These are phyloP conservation scores for Pseudobourletiella spinata DNA, from an alignment of 1,140 invertebrate genomes.

Conservation along the genomic window DNA sequence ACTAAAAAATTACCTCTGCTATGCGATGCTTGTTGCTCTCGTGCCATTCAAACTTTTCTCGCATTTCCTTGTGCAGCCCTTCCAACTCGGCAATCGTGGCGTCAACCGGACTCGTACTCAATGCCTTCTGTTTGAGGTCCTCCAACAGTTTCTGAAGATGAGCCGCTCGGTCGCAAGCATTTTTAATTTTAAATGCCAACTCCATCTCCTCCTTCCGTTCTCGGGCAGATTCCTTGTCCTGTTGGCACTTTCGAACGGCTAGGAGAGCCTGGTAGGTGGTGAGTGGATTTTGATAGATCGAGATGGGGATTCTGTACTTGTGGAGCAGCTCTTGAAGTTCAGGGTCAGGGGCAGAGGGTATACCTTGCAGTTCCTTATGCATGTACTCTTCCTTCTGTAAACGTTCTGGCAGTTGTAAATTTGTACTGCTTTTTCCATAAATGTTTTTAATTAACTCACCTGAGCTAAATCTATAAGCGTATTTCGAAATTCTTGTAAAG, in stretches of 20 bases:
- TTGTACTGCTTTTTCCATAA: neutral
- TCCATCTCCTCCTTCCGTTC: neutral
- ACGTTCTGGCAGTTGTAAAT: neutral
- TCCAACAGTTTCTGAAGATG: neutral
- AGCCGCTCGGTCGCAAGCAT: neutral
- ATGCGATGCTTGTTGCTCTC: neutral
- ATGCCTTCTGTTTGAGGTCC: neutral
- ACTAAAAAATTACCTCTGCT: too few relatives aligned
- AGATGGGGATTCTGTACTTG: neutral
- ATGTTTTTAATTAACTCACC: neutral
- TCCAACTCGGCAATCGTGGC: neutral
- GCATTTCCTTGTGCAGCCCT: neutral
- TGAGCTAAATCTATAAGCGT: neutral
- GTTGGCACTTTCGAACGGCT: neutral
- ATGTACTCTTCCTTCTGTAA: neutral
- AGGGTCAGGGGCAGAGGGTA: neutral
- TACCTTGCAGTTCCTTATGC: neutral
- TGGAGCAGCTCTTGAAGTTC: neutral
- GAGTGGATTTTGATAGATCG: neutral
- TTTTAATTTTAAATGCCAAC: neutral
- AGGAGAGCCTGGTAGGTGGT: neutral
- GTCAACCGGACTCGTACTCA: neutral
- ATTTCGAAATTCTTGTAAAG: neutral
- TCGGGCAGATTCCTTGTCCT: neutral
- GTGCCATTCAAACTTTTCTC: slow-evolving; percentile 5